phyloP scores from a whole-genome alignment of 2,113 vertebrate genomes.

The Oryzias javanicus region DNA sequence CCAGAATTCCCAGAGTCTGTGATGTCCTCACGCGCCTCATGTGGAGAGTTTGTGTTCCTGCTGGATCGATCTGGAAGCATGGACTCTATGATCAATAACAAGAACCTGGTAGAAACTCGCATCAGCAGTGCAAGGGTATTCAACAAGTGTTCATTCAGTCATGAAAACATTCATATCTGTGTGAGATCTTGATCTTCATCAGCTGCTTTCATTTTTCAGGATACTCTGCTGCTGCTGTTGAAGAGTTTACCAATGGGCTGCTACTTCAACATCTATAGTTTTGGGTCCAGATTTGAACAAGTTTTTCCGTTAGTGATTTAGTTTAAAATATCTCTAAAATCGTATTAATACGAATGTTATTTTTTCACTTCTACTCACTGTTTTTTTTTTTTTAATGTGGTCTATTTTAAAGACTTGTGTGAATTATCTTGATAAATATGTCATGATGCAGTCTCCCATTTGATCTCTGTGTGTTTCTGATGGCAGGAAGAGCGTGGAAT shows the following conservation, averaged over 20 bases:
- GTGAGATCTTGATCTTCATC: constrained; percentile 2
- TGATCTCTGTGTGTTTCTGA: not conserved
- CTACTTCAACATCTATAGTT: constrained; percentile 86
- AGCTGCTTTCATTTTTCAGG: constrained; percentile 52
- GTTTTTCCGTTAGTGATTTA: constrained; percentile 72
- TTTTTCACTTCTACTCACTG: too few relatives aligned
- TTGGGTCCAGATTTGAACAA: constrained; percentile 76
- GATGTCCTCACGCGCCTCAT: constrained; percentile 42
- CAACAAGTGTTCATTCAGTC: not conserved
- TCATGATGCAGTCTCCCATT: too few relatives aligned
- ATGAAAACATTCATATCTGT: not conserved
- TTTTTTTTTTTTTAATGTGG: too few relatives aligned
- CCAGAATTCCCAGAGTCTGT: constrained; percentile 75
- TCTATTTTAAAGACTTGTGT: too few relatives aligned
- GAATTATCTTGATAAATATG: too few relatives aligned
- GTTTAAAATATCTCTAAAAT: too few relatives aligned
- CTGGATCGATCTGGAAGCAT: constrained; percentile 85
- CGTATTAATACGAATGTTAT: too few relatives aligned
- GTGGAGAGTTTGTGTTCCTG: constrained; percentile 84
- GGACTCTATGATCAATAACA: constrained; percentile 20
- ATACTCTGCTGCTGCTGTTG: constrained; percentile 79
- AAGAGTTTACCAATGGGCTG: constrained; percentile 87
- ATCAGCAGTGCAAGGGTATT: constrained; percentile 81
- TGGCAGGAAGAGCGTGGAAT: constrained; percentile 80
- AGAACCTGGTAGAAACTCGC: constrained; percentile 18